A percentile compares a stretch with the other conserved stretches of the same genome.
phyloP scores from a whole-genome alignment of 2,797 vertebrate genomes.

The Lepilemur ruficaudatus region DNA sequence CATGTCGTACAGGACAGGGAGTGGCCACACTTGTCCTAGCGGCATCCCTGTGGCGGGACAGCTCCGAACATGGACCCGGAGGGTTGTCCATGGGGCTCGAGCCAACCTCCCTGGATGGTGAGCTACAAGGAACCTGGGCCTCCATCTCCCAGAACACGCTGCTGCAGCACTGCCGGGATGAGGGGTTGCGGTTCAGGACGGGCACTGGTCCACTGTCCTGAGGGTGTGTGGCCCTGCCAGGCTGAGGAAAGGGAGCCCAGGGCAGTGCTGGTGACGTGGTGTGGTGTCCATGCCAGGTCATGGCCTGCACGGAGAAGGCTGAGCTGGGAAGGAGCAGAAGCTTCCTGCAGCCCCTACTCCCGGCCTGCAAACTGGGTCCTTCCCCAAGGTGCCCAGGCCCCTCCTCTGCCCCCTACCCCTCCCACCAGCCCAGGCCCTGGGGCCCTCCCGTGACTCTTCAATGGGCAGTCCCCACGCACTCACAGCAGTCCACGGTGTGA shows the following conservation, averaged over 20 bases:
- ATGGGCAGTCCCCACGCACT: too few species aligned
- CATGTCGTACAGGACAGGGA: background rate
- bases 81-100: too few species aligned
- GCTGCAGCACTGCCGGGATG: rapidly evolving
- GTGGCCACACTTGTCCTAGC: too few species aligned
- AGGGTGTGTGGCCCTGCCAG: rapidly evolving
- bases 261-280: too few species aligned
- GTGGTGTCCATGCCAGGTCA: background rate
- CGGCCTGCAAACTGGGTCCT: background rate
- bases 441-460: too few species aligned
- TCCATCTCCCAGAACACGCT: background rate
- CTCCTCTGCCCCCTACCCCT: background rate
- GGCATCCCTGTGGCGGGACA: background rate
- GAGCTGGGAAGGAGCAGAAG: background rate
- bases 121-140: background rate
- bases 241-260: background rate
- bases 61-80: background rate
- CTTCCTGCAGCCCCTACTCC: background rate
- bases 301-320: background rate
- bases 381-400: background rate
- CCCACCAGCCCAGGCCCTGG: background rate
- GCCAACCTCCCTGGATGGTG: background rate
- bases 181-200: too few species aligned
- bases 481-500: background rate
- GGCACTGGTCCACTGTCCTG: background rate